Percentiles rank a stretch among this genome's conserved stretches.
These are phyloP conservation scores for Rhaphigaster nebulosa DNA, from an alignment of 2,888 invertebrate species.

Conservation along the genomic window DNA sequence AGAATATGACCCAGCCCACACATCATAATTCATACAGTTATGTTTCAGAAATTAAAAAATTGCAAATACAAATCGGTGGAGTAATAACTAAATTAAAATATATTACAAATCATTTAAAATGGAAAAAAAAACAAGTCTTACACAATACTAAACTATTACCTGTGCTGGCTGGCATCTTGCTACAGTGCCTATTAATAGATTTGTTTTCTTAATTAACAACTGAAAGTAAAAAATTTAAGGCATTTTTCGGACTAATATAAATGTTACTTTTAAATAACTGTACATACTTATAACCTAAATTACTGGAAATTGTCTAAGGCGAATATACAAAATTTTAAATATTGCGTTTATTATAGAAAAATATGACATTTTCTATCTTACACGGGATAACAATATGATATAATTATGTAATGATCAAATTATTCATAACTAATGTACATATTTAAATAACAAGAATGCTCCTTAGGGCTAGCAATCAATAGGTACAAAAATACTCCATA, in stretches of 20 bases:
- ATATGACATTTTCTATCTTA: conserved; percentile 51
- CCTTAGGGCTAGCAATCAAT: conserved; percentile 8
- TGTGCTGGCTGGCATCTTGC: conserved; percentile 40
- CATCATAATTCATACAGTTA: not conserved
- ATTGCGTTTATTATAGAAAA: conserved; percentile 53
- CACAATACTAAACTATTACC: not conserved
- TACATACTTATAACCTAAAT: conserved; percentile 50
- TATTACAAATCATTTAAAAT: not conserved
- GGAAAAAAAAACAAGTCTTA: not conserved
- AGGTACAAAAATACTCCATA: conserved; percentile 46
- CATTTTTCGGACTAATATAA: conserved; percentile 48
- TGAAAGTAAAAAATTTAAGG: conserved; percentile 45
- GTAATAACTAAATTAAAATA: conserved; percentile 9
- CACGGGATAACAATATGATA: conserved; percentile 51
- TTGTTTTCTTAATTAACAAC: conserved; percentile 31
- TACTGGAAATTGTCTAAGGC: conserved; percentile 56
- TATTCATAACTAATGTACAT: conserved; percentile 11
- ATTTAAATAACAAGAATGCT: conserved; percentile 32
- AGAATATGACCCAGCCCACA: conserved; percentile 41
- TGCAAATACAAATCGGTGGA: conserved; percentile 18
- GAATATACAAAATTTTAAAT: conserved; percentile 50
- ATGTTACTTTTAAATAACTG: conserved; percentile 38
- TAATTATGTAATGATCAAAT: conserved; percentile 38
- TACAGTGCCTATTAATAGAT: conserved; percentile 27
- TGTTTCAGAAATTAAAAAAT: not conserved